phyloP scores from a whole-genome alignment of 2,888 invertebrate species.

The Ganaspis brasiliensis region DNA sequence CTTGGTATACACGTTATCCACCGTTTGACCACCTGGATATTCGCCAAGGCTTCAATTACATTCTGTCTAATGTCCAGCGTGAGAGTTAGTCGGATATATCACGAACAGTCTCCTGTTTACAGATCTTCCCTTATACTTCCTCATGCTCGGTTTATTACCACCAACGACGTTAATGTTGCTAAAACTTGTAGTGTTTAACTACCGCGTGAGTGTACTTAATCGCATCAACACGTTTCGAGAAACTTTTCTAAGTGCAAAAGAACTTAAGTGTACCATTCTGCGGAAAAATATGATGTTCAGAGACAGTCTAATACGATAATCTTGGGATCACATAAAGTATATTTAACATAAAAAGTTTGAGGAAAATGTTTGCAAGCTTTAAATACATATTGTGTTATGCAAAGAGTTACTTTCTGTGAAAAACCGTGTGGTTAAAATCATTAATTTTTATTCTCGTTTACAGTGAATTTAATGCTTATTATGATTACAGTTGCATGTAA shows the following conservation, averaged over 20 bases:
- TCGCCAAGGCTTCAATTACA: slow-evolving; percentile 74
- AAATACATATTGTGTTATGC: no score
- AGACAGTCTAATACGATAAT: not conserved
- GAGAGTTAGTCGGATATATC: slow-evolving; percentile 45
- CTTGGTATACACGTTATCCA: not conserved
- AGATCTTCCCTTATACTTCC: slow-evolving; percentile 5
- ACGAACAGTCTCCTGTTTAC: slow-evolving; percentile 53
- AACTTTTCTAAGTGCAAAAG: not conserved
- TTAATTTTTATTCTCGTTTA: no score
- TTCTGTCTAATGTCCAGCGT: slow-evolving; percentile 70
- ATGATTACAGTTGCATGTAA: no score
- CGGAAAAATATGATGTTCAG: not conserved
- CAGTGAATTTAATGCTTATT: no score
- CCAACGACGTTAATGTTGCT: not conserved
- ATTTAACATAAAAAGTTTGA: no score
- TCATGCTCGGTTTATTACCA: not conserved
- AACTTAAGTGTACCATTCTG: not conserved
- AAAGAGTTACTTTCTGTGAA: no score
- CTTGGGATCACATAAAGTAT: not conserved
- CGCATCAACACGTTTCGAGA: not conserved
- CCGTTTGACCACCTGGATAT: slow-evolving; percentile 63
- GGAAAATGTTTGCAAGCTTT: no score
- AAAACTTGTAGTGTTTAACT: slow-evolving; percentile 9
- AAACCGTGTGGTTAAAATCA: no score
- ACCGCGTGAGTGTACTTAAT: not conserved